A percentile compares a stretch with the other conserved stretches of the same genome.
These are phyloP conservation scores for Pocillopora grandis DNA, from an alignment of 92 coral and sea anemone genomes.

Conservation along the genomic window DNA sequence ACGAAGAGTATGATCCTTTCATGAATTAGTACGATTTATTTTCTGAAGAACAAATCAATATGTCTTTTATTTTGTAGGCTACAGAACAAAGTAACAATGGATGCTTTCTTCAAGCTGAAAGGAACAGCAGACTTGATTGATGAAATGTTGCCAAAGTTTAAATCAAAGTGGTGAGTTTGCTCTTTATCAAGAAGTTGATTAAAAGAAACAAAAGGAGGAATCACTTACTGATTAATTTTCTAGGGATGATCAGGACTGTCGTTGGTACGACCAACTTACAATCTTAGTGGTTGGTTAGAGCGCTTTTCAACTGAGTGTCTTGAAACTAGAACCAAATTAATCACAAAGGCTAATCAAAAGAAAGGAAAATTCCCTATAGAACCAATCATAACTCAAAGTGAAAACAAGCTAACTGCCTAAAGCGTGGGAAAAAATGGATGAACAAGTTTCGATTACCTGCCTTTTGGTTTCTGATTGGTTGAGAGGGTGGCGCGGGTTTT, in stretches of 20 bases:
- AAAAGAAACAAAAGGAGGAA: neutral
- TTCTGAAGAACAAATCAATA: neutral
- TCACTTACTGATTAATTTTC: neutral
- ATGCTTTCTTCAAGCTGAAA: conserved; percentile 35
- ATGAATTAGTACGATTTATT: neutral
- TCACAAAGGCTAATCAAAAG: no score
- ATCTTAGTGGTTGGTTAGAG: no score
- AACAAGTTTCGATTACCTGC: no score
- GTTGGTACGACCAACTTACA: no score
- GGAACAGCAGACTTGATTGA: conserved; percentile 26
- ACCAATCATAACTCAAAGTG: no score
- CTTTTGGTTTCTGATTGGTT: no score
- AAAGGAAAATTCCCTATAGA: no score
- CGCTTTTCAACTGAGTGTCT: no score
- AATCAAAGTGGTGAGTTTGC: conserved; percentile 47
- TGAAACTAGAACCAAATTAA: no score
- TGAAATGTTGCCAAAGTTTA: conserved; percentile 44
- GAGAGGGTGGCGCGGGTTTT: no score
- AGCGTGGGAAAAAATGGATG: no score
- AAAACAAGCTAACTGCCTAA: no score
- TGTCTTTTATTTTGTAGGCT: conserved; percentile 27
- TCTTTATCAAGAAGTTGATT: neutral
- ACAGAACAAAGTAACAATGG: conserved; percentile 26
- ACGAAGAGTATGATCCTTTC: neutral
- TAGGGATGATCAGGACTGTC: neutral